Percentiles rank a stretch among this genome's conserved stretches.
phyloP scores from a whole-genome alignment of 2,113 vertebrate genomes.

The Odontophorus gujanensis region DNA sequence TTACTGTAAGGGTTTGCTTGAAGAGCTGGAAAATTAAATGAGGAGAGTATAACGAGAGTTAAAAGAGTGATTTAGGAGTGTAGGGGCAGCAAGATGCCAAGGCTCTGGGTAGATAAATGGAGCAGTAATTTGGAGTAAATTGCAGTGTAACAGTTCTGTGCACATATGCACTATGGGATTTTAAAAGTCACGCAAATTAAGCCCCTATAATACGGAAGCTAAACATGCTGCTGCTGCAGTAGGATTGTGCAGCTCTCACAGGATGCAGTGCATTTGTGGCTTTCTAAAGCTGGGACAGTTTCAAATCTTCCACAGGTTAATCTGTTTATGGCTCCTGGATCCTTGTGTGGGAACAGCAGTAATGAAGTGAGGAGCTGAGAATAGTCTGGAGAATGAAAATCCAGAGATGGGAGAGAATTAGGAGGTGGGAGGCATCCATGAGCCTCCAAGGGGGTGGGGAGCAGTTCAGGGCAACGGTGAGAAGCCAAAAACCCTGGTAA shows the following conservation, averaged over 20 bases:
- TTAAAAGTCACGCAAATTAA: conserved; percentile 2
- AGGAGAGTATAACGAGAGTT: background rate
- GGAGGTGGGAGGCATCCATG: fast-evolving
- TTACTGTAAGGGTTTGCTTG: background rate
- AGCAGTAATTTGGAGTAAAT: conserved; percentile 34
- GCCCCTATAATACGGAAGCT: background rate
- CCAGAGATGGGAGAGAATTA: background rate
- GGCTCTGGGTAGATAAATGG: conserved; percentile 23
- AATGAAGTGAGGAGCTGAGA: background rate
- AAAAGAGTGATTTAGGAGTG: conserved; percentile 21
- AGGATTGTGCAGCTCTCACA: background rate
- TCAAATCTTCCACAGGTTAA: background rate
- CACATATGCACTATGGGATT: background rate
- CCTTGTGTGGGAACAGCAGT: background rate
- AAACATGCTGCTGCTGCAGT: background rate
- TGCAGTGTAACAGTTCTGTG: conserved; percentile 32
- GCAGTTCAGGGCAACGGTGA: background rate
- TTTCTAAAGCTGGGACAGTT: background rate
- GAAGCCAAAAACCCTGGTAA: background rate
- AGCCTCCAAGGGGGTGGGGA: background rate
- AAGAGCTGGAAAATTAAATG: conserved; percentile 27
- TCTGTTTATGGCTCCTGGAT: background rate
- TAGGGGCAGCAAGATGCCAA: conserved; percentile 18
- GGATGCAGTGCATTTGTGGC: background rate
- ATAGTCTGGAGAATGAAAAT: background rate